phyloP scores from a whole-genome alignment of 2,888 invertebrate genomes.

The Resseliella maxima region DNA sequence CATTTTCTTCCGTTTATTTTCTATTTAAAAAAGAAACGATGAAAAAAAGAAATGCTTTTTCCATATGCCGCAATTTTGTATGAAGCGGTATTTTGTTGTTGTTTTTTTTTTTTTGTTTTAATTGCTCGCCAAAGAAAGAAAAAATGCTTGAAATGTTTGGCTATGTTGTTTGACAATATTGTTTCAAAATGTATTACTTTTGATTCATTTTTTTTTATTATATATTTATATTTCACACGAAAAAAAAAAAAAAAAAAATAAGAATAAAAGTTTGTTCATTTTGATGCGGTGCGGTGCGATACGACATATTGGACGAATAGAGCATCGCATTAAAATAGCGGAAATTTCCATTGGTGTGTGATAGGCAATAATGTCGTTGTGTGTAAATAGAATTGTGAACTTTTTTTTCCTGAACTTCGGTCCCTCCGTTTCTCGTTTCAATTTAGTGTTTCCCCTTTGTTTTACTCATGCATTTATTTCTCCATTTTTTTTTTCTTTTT shows the following conservation, averaged over 20 bases:
- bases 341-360: slow-evolving; percentile 41
- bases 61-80: too few species aligned
- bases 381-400: slow-evolving; percentile 5
- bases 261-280: background rate
- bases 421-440: background rate
- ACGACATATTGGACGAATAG: background rate
- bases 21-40: background rate
- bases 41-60: too few species aligned
- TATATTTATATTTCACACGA: too few species aligned
- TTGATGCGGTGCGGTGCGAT: background rate
- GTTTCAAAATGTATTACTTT: background rate
- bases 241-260: too few species aligned
- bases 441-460: background rate
- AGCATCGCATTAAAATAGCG: background rate
- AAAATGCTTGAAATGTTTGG: slow-evolving; percentile 54
- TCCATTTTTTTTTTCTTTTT: slow-evolving; percentile 20
- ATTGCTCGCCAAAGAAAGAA: background rate
- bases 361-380: background rate
- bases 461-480: background rate
- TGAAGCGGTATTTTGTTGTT: slow-evolving; percentile 8
- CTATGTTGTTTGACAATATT: background rate
- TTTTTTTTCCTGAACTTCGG: background rate
- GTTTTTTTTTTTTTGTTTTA: too few species aligned
- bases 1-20: background rate
- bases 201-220: background rate